These are phyloP conservation scores for Sciaenops ocellatus DNA, from an alignment of 2,797 vertebrate species.

Conservation along the genomic window DNA sequence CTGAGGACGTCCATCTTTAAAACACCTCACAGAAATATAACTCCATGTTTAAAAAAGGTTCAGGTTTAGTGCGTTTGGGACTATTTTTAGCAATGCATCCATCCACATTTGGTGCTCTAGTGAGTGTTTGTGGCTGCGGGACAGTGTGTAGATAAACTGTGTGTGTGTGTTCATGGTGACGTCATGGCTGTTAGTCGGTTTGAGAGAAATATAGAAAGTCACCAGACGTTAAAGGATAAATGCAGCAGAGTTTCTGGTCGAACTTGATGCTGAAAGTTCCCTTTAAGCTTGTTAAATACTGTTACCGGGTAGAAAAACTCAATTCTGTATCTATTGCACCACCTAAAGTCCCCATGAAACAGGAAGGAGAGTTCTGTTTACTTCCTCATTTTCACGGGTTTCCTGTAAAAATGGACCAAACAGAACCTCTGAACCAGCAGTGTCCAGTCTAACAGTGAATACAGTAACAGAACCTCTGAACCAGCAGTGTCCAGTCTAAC, in stretches of 20 bases:
- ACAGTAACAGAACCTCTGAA: too few relatives aligned
- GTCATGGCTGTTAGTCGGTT: not conserved
- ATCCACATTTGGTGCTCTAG: not conserved
- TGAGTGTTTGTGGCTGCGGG: too few relatives aligned
- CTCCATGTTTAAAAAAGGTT: not conserved
- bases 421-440: too few relatives aligned
- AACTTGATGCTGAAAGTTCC: too few relatives aligned
- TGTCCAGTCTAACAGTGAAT: too few relatives aligned
- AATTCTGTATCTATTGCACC: conserved; percentile 4
- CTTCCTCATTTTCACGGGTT: too few relatives aligned
- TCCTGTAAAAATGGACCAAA: too few relatives aligned
- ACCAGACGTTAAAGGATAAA: not conserved
- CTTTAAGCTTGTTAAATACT: not conserved
- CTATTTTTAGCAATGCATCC: not conserved
- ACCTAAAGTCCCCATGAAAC: not conserved
- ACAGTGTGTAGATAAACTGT: too few relatives aligned
- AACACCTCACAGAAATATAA: not conserved
- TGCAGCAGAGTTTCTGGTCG: not conserved
- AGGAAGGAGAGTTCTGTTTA: too few relatives aligned
- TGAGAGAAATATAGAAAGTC: not conserved
- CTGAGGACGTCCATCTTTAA: not conserved
- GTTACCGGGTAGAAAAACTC: not conserved
- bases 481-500: too few relatives aligned
- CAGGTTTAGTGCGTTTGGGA: not conserved
- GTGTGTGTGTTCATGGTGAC: too few relatives aligned